A percentile compares a stretch with the other conserved stretches of the same genome.
phyloP scores from a whole-genome alignment of 2,888 invertebrate species.

The Ischnus inquisitorius region DNA sequence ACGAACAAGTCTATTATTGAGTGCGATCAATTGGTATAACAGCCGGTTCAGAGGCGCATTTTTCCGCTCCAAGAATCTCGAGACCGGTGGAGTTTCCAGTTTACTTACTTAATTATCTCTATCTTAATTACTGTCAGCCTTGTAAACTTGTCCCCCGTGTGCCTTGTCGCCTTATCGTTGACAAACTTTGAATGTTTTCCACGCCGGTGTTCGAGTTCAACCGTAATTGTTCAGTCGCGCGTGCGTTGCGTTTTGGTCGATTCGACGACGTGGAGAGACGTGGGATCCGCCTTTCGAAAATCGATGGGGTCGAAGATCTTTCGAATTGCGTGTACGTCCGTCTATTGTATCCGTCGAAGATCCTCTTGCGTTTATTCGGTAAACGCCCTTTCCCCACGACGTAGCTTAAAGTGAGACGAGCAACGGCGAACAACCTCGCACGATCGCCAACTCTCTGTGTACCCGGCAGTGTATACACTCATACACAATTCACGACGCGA shows the following conservation, averaged over 20 bases:
- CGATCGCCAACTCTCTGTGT: constrained; percentile 21
- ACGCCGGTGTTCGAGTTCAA: not conserved
- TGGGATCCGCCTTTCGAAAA: not conserved
- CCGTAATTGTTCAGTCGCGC: not conserved
- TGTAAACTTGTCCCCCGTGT: not conserved
- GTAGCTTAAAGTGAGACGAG: constrained; percentile 43
- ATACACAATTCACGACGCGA: not conserved
- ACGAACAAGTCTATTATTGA: not conserved
- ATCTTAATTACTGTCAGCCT: not conserved
- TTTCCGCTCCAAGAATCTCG: not conserved
- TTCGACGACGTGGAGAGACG: not conserved
- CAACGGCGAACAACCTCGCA: constrained; percentile 52
- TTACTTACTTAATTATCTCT: constrained; percentile 6
- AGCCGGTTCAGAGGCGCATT: not conserved
- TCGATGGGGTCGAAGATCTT: constrained; percentile 1
- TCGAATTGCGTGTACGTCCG: constrained; percentile 34
- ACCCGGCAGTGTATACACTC: not conserved
- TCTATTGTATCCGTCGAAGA: constrained; percentile 48
- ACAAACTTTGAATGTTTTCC: not conserved
- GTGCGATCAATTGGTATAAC: not conserved
- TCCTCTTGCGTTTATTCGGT: constrained; percentile 59
- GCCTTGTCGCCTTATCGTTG: not conserved
- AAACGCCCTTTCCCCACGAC: constrained; percentile 72
- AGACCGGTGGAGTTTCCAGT: not conserved
- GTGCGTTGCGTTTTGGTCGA: not conserved